Conservation (phyloP, 2,888 invertebrate species). For the Philhelius pedissequus region DNA sequence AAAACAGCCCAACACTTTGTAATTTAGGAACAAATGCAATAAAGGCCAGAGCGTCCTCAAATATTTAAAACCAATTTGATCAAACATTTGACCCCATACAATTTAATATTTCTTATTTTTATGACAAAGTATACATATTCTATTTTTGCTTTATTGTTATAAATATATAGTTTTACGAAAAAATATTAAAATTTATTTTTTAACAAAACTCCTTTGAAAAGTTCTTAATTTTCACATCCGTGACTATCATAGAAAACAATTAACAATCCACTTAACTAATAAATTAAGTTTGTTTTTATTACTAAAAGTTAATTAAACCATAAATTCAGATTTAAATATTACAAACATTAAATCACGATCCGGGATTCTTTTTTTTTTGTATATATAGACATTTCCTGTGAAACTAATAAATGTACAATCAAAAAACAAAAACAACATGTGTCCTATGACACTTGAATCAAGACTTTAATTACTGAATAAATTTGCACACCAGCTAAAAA, state of each 20-base stretch:
- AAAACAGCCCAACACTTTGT: no score
- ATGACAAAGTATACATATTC: no score
- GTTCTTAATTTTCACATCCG: not conserved
- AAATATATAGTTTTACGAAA: no score
- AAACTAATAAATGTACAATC: not conserved
- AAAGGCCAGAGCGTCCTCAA: no score
- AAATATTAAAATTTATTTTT: no score
- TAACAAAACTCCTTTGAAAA: not conserved
- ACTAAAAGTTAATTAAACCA: not conserved
- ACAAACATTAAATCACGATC: not conserved
- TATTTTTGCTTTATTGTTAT: no score
- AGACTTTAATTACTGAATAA: slow-evolving; percentile 50
- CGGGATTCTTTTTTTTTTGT: not conserved
- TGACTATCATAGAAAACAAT: not conserved
- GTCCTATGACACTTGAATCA: slow-evolving; percentile 33
- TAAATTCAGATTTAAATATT: not conserved
- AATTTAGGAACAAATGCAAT: no score
- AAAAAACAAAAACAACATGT: slow-evolving; percentile 2
- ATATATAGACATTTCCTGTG: not conserved
- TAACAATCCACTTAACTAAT: not conserved
- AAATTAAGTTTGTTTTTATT: not conserved
- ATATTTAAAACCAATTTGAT: no score
- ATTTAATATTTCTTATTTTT: no score
- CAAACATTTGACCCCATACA: no score
- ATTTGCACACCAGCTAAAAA: not conserved